Evolutionary conservation across 2,888 invertebrate genomes (phyloP).

Genomic region (Electrophaes corylata): DNA sequence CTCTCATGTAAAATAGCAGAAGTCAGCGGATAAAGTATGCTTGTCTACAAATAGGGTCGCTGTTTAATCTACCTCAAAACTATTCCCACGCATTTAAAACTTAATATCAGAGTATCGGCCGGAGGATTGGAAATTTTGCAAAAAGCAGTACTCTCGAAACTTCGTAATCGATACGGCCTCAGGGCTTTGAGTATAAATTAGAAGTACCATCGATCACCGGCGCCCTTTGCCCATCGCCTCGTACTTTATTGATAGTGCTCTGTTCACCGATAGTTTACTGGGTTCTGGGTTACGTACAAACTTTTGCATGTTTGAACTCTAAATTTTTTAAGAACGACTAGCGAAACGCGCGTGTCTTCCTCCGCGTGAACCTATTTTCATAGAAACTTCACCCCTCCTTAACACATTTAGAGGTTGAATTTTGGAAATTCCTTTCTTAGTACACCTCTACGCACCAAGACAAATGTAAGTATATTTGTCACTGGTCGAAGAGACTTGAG

Average conservation of each 20-base stretch:
- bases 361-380: no score
- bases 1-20: no score
- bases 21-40: neutral
- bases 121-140: constrained; percentile 69
- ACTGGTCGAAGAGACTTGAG: no score
- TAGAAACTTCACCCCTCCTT: no score
- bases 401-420: no score
- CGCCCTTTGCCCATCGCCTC: constrained; percentile 81
- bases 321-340: neutral
- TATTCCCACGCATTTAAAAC: constrained; percentile 36
- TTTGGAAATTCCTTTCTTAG: no score
- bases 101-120: constrained; percentile 44
- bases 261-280: constrained; percentile 72
- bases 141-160: constrained; percentile 71
- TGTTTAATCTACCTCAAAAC: neutral
- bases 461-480: no score
- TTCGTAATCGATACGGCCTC: constrained; percentile 83
- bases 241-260: constrained; percentile 79
- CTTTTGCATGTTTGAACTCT: constrained; percentile 4
- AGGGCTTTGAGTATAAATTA: constrained; percentile 83
- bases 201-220: constrained; percentile 81
- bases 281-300: constrained; percentile 51
- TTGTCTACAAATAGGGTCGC: neutral
- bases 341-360: no score
- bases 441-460: no score